Base-by-base conservation (phyloP, 2,797 vertebrate species). In the Falco cherrug region DNA sequence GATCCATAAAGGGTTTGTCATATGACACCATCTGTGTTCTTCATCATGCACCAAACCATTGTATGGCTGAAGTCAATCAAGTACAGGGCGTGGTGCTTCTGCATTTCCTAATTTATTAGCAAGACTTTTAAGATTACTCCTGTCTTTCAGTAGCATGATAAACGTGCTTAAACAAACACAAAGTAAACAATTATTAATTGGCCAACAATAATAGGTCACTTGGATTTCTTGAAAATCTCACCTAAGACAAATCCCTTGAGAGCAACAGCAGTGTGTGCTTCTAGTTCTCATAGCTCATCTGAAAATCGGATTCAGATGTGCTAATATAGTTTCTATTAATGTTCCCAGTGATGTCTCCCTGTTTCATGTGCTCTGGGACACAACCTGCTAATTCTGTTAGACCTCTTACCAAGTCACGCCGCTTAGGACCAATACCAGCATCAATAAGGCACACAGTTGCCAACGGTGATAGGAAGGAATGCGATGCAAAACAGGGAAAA, bases 51-150 rank as follows among this genome's bases (percentile, higher is more conserved):
- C 68, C 68, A 77, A n/a, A 28, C 77, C 56, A 85, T 94, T 93
- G 87, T 94, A 57, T 3, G 60, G 59, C 37, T 48, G 84, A 84
- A 94, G 70, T 81, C 84, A 93, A 95, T 91, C 73, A 77, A 83
- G 71, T 19, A 26, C 64, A 93, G 95, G 93, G 93, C 48, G 93
- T 95, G 95, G 93, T 41, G 84, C 45, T 87, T 95, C 65, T 96
- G 87, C 73, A 43, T 94, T 97, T 95, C 93, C 92, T 83, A 87
- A 89, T 75, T 95, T 60, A 48, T 95, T 64, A 90, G 64, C 79
- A 20, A 87, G 61, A 48, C 53, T n/a, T 81, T 80, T 18, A 54
- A 60, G 37, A 76, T 60, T 39, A 41, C 12, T 78, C 45, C 75
- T 60, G 59, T 25, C 70, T 63, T 67, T 29, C 39, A 43, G 39